A percentile compares a stretch with the other conserved stretches of the same genome.
Conservation (phyloP, 2,797 vertebrate genomes). For the Bucorvus abyssinicus region DNA sequence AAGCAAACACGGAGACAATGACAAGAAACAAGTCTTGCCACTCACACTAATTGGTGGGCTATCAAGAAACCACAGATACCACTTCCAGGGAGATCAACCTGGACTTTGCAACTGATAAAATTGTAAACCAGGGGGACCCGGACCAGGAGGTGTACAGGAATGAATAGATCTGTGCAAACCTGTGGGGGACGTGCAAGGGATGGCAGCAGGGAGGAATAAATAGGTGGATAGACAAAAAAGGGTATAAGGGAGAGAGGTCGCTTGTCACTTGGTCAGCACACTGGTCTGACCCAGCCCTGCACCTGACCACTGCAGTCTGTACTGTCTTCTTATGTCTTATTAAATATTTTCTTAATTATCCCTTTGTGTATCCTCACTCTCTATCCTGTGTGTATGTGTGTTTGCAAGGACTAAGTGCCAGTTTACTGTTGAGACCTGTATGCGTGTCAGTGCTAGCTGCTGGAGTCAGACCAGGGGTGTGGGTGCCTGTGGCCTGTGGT, state of each 20-base stretch:
- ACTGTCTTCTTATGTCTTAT: not conserved
- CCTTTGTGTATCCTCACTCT: not conserved
- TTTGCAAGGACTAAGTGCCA: not conserved
- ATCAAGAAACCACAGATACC: not conserved
- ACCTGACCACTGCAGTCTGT: not conserved
- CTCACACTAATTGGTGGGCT: not conserved
- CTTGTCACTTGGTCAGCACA: not conserved
- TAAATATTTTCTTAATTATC: not conserved
- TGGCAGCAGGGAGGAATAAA: not conserved
- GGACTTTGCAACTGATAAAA: not conserved
- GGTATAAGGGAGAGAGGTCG: not conserved
- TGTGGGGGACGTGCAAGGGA: fast-evolving
- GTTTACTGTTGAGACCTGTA: not conserved
- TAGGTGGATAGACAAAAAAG: not conserved
- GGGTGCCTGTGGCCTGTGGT: too few relatives aligned
- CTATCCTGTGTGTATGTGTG: fast-evolving
- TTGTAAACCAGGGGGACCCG: not conserved
- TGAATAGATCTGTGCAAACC: not conserved
- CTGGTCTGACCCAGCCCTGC: not conserved
- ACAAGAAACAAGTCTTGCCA: not conserved
- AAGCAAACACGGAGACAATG: not conserved
- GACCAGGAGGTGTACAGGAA: not conserved
- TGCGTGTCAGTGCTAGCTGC: not conserved
- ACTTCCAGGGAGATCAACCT: not conserved
- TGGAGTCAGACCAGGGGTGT: not conserved